Conservation (phyloP, 2,797 vertebrate species). For the Scolopax bukidnonensis region DNA sequence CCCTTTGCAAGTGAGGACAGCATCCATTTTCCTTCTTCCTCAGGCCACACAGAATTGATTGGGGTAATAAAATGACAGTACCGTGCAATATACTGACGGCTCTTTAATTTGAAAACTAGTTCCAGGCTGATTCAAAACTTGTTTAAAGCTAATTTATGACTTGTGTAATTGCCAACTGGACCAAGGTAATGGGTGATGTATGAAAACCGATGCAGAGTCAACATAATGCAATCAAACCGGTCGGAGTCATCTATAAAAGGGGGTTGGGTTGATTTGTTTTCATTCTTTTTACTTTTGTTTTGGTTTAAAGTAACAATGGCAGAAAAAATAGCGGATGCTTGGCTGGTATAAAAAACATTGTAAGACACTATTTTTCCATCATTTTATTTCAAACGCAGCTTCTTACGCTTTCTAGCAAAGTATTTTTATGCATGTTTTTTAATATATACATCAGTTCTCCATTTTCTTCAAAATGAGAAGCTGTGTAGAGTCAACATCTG, state of each 20-base stretch:
- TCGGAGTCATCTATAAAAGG: constrained; percentile 9
- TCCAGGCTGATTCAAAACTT: constrained; percentile 83
- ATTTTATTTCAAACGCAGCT: constrained; percentile 15
- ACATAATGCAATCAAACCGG: constrained; percentile 64
- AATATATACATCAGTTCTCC: background rate
- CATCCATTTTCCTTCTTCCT: constrained; percentile 81
- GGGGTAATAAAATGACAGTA: constrained; percentile 90
- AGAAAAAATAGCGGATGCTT: constrained; percentile 1
- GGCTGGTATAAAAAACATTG: background rate
- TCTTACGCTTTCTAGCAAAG: background rate
- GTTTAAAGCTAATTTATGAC: constrained; percentile 90
- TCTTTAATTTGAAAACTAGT: constrained; percentile 88
- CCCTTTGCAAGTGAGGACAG: constrained; percentile 84
- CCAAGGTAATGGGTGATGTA: constrained; percentile 78
- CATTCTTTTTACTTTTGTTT: background rate
- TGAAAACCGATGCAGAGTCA: constrained; percentile 78
- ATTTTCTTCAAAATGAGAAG: background rate
- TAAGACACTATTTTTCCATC: background rate
- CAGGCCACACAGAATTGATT: constrained; percentile 88
- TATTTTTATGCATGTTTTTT: background rate
- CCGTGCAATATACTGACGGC: constrained; percentile 84
- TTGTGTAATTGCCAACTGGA: constrained; percentile 77
- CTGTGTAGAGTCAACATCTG: background rate
- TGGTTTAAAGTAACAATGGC: background rate
- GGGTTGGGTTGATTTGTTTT: background rate